A percentile compares a stretch with the other conserved stretches of the same genome.
phyloP scores from a whole-genome alignment of 2,113 vertebrate genomes.

The Junco hyemalis region DNA sequence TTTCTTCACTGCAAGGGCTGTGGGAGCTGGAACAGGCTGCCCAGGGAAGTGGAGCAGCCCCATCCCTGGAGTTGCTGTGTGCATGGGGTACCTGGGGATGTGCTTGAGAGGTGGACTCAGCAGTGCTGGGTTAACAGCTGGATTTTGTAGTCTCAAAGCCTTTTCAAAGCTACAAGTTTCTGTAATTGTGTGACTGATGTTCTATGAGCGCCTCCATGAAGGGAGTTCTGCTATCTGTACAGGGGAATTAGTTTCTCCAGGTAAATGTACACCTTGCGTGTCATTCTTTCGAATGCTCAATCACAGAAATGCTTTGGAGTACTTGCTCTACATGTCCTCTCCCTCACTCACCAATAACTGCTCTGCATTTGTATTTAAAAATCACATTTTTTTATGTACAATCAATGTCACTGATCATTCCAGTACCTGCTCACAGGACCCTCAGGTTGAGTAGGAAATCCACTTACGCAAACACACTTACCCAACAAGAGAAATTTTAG shows the following conservation, averaged over 20 bases:
- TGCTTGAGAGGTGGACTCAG: background rate
- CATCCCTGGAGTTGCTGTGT: background rate
- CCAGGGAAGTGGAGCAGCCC: background rate
- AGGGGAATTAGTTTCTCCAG: background rate
- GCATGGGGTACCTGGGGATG: background rate
- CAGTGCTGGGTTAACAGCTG: background rate
- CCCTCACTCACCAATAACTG: background rate
- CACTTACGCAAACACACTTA: fast-evolving
- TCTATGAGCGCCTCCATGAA: background rate
- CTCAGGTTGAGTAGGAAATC: background rate
- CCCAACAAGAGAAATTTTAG: background rate
- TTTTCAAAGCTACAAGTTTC: background rate
- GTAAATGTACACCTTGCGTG: fast-evolving
- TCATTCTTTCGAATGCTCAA: background rate
- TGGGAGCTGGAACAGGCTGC: background rate
- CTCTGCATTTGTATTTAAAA: background rate
- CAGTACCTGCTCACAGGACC: background rate
- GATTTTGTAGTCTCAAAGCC: background rate
- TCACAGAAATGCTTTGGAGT: background rate
- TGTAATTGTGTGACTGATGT: background rate
- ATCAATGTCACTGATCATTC: background rate
- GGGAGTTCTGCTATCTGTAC: background rate
- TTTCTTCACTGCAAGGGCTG: background rate
- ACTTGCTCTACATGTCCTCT: background rate
- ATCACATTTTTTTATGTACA: background rate